Evolutionary conservation across 2,888 invertebrate species (phyloP).

Genomic region (Conomelus anceps): DNA sequence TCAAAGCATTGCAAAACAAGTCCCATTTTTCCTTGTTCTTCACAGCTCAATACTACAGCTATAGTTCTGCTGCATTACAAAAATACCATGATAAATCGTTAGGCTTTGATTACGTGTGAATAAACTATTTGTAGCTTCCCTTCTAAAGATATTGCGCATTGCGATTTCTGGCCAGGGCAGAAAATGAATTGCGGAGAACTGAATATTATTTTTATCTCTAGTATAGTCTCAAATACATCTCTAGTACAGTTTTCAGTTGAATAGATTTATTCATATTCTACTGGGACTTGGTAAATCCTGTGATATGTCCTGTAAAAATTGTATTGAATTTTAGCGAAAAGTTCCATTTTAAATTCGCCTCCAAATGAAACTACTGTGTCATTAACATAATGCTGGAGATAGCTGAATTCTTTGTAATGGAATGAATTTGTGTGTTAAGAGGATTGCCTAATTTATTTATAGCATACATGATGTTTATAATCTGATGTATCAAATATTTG

Average conservation of each 20-base stretch:
- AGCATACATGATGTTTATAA: too few species aligned
- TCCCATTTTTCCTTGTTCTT: too few species aligned
- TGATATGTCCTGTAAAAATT: not conserved
- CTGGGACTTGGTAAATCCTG: not conserved
- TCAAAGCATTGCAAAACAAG: too few species aligned
- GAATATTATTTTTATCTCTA: too few species aligned
- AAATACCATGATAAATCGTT: not conserved
- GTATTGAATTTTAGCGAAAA: not conserved
- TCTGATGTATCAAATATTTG: too few species aligned
- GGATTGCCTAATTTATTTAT: too few species aligned
- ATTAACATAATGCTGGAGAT: too few species aligned
- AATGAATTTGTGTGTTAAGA: too few species aligned
- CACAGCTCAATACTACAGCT: not conserved
- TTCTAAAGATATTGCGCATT: not conserved
- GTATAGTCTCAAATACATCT: not conserved
- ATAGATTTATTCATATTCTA: not conserved
- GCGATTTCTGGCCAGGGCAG: not conserved
- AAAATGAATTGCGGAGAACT: too few species aligned
- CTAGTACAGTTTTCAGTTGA: not conserved
- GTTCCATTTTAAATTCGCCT: not conserved
- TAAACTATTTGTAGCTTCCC: not conserved
- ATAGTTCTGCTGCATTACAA: not conserved
- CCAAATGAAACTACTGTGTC: too few species aligned
- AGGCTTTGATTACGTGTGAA: not conserved
- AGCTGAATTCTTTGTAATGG: too few species aligned